A percentile compares a stretch with the other conserved stretches of the same genome.
Conservation (phyloP, 1,140 invertebrate species). For the Magallana angulata region DNA sequence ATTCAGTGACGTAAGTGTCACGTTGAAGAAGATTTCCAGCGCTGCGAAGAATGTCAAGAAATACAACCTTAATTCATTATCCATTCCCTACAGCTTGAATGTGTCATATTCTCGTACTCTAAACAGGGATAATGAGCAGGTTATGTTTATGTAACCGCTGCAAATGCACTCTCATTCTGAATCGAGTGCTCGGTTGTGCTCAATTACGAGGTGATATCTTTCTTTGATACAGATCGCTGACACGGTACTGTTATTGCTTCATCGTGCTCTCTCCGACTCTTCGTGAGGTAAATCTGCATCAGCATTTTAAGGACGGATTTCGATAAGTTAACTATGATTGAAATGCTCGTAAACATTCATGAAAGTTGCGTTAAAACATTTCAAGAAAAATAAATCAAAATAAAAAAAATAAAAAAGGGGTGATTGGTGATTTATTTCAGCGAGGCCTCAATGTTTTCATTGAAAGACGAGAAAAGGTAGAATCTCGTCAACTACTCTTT, state of each 20-base stretch:
- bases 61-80: not conserved
- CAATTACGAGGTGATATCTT: not conserved
- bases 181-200: not conserved
- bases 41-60: not conserved
- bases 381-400: too few relatives aligned
- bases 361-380: too few relatives aligned
- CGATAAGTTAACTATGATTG: too few relatives aligned
- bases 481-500: too few relatives aligned
- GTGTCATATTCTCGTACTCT: not conserved
- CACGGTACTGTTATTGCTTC: not conserved
- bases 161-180: not conserved
- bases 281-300: too few relatives aligned
- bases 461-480: too few relatives aligned
- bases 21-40: not conserved
- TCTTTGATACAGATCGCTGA: not conserved
- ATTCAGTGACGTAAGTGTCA: not conserved
- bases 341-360: too few relatives aligned
- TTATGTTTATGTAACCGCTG: conserved; percentile 8
- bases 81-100: not conserved
- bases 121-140: not conserved
- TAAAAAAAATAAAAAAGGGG: too few relatives aligned
- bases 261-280: too few relatives aligned
- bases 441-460: too few relatives aligned
- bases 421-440: too few relatives aligned
- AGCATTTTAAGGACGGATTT: too few relatives aligned